Percentiles rank a stretch among this genome's conserved stretches.
Conservation (phyloP, 2,113 vertebrate genomes). For the Lutjanus erythropterus region DNA sequence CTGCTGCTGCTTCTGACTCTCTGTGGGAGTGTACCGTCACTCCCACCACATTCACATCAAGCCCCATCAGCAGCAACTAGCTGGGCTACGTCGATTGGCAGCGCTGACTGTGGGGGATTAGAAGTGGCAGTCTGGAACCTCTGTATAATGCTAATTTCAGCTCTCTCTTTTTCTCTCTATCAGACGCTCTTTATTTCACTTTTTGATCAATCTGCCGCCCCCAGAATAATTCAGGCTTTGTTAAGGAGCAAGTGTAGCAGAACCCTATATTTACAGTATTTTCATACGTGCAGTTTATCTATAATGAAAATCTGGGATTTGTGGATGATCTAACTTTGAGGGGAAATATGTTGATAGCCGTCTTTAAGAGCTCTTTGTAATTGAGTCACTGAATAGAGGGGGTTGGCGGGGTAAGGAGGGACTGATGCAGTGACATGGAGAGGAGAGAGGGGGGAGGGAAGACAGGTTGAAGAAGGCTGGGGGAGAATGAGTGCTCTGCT, state of each 20-base stretch:
- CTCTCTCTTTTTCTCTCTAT: slow-evolving; percentile 37
- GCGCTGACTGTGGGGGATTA: slow-evolving; percentile 56
- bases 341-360: slow-evolving; percentile 24
- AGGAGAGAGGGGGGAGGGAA: background rate
- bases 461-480: slow-evolving; percentile 26
- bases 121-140: slow-evolving; percentile 56
- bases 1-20: slow-evolving; percentile 58
- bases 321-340: slow-evolving; percentile 32
- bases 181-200: slow-evolving; percentile 32
- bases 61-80: slow-evolving; percentile 56
- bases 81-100: slow-evolving; percentile 48
- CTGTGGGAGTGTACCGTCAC: slow-evolving; percentile 57
- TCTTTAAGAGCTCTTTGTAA: slow-evolving; percentile 40
- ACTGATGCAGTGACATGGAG: slow-evolving; percentile 4
- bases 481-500: slow-evolving; percentile 22
- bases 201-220: slow-evolving; percentile 16
- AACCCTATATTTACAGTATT: slow-evolving; percentile 21
- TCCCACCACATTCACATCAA: slow-evolving; percentile 76
- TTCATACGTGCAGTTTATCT: slow-evolving; percentile 46
- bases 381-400: slow-evolving; percentile 33
- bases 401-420: background rate
- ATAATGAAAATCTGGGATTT: slow-evolving; percentile 64
- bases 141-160: slow-evolving; percentile 33
- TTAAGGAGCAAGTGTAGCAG: background rate
- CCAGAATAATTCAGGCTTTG: slow-evolving; percentile 21